Conservation (phyloP, 2,113 vertebrate genomes). For the Propithecus coquereli region DNA sequence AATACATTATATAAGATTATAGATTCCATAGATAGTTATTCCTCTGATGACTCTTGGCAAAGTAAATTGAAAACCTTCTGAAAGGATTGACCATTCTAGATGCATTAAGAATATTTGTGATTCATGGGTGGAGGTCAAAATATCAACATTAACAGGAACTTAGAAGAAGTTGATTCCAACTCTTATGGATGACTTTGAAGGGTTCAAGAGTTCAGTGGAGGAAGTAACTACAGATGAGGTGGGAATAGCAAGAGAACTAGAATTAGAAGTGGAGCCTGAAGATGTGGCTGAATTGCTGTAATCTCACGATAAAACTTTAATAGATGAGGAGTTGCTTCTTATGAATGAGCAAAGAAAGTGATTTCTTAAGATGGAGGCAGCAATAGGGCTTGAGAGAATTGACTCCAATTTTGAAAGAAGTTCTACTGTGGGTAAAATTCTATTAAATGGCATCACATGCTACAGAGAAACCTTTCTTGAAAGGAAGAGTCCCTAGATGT, state of each 20-base stretch:
- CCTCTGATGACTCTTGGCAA: neutral
- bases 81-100: neutral
- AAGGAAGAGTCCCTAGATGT: neutral
- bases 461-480: neutral
- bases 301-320: neutral
- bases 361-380: neutral
- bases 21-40: neutral
- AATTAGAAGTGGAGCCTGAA: neutral
- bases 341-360: neutral
- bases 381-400: neutral
- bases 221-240: neutral
- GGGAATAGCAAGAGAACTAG: neutral
- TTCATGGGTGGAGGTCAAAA: neutral
- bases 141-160: neutral
- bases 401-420: neutral
- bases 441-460: neutral
- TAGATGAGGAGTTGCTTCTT: neutral
- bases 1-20: neutral
- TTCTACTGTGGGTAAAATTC: neutral
- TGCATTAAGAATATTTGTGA: neutral
- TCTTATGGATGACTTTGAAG: neutral
- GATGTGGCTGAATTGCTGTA: neutral
- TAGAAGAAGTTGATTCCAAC: neutral
- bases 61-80: neutral
- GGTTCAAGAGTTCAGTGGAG: neutral